Base-by-base conservation (phyloP, 2,888 invertebrate genomes). In the Oscheius sp. region DNA sequence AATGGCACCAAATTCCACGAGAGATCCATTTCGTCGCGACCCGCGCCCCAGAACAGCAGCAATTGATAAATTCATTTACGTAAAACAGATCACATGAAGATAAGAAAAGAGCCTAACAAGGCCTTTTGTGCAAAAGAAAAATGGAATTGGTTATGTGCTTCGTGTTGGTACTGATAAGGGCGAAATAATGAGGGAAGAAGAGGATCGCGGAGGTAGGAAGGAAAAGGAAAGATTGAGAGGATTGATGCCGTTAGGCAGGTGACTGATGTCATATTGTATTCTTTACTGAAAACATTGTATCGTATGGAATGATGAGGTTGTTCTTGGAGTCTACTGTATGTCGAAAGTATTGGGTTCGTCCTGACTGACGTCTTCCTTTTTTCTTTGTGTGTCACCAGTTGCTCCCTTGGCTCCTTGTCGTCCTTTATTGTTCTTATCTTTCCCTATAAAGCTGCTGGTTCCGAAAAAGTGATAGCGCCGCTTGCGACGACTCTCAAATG, bases 121-220 rank as follows among this genome's bases (percentile, higher is more conserved):
- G 49, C 13, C 49, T 49, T 49, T 49, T 49, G 49, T 49, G 49
- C 49, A 49, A 49, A 45, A 45, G 16, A 12, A 45, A 49, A 49
- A 49, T 16, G 49, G 21, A 49, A 5, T 7, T 7, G 3, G 35
- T 9, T 6, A 3, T 35, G 35, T 35, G 35, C 49, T 18, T 49
- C 2, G 16, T 18, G 49, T 5, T 49, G 21, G 16, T 49, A 49
- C 49, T 49, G 49, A 49, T 49, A 49, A 49, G 21, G 49, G 49
- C 6, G 21, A 49, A 49, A 13, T 45, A 9, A 45, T 45, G 9
- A 16, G 13, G 16, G 49, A 49, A 7, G 49, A 49, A 13, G 13
- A 49, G 21, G 3, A 49, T 3, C 5, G 16, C 2, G 49, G 49
- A 49, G 49, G 49, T n/a, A 49, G 21, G n/a, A 49, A 16, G 49